Evolutionary conservation across 2,797 vertebrate genomes (phyloP), one percentile per base, ranked within the genome.

Genomic region (Kryptolebias ocellatus): DNA sequence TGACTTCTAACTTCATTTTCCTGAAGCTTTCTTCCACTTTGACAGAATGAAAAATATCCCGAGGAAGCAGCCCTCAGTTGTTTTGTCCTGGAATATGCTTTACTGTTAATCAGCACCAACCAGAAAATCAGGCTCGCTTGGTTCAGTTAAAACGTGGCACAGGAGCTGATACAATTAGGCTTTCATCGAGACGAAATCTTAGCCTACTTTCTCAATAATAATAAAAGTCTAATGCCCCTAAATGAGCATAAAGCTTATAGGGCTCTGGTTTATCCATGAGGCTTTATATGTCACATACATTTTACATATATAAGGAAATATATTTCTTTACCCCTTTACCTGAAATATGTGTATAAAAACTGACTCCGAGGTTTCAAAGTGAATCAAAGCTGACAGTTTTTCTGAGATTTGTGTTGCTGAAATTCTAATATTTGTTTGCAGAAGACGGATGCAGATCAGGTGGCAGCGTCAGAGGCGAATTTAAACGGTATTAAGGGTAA

Each of bases 401-500:
- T 24, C 12, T 49, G 1, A 31, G 9, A 6, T 59, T 62, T 55
- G 12, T 31, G 15, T 83, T 20, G 4, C 17, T 69, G 14, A 80
- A 34, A 61, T 52, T 74, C 2, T 62, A 20, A 60, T 69, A 79
- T 70, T 27, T 31, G 24, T 18, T 72, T 67, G 17, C 83, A 94
- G 94, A 87, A 83, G 70, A 0, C 17, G 17, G 0, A 27, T 0
- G 17, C 0, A 2, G 78, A 87, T 11, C 49, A 74, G 29, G 2
- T 57, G 14, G 60, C 18, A 12, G 1, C 8, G 10, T 0, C 16
- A 8, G 24, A 82, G 4, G 2, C 11, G 2, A 34, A 85, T 15
- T 28, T 70, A 1, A 72, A 1, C 5, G 66, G 20, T 15, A 0
- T 62, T 0, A 57, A 76, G 44, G 75, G 93, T 93, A 68, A 86